phyloP scores from a whole-genome alignment of 2,888 invertebrate species.

The Synergus laeviventris region DNA sequence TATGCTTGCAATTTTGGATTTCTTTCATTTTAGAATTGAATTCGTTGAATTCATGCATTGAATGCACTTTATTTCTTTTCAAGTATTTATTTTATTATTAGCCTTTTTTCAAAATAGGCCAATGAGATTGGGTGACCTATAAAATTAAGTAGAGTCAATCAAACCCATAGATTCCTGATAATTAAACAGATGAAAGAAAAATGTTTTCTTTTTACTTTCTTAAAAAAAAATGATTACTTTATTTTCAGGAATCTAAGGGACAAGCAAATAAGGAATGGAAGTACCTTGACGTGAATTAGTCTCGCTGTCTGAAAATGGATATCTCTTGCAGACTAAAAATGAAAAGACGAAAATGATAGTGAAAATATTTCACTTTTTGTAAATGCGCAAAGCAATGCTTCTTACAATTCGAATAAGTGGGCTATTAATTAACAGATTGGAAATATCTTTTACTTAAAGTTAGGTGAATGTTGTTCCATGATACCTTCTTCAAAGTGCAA shows the following conservation, averaged over 20 bases:
- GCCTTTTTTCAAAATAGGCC: not conserved
- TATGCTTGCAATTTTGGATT: not conserved
- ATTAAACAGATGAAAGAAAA: not conserved
- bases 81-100: no score
- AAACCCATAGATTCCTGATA: not conserved
- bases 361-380: not conserved
- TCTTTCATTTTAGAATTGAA: no score
- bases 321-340: conserved; percentile 29
- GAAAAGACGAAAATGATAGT: conserved; percentile 8
- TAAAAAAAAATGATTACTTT: not conserved
- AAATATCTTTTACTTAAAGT: not conserved
- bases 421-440: not conserved
- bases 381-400: not conserved
- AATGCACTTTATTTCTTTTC: no score
- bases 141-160: not conserved
- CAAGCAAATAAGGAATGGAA: conserved; percentile 3
- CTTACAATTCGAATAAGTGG: conserved; percentile 15
- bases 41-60: no score
- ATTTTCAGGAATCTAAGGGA: conserved; percentile 14
- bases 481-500: not conserved
- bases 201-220: not conserved
- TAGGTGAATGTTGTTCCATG: not conserved
- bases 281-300: conserved; percentile 32
- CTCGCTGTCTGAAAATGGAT: conserved; percentile 31
- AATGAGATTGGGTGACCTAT: not conserved